phyloP scores from a whole-genome alignment of 2,888 invertebrate species.

The Meloe dianella region DNA sequence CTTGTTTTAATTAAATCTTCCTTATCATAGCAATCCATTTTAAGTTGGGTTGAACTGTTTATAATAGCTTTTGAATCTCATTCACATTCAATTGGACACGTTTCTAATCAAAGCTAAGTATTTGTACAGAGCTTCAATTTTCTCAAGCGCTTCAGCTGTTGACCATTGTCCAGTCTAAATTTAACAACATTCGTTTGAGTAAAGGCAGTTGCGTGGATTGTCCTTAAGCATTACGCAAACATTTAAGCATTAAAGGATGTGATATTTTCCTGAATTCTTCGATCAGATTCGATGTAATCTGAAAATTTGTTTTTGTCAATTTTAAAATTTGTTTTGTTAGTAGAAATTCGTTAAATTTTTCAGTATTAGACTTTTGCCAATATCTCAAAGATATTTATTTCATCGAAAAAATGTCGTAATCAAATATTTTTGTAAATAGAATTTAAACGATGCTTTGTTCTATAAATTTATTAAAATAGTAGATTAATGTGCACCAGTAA shows the following conservation, averaged over 20 bases:
- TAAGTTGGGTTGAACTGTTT: slow-evolving; percentile 24
- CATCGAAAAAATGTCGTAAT: not conserved
- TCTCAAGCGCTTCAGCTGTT: slow-evolving; percentile 48
- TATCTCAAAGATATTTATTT: slow-evolving; percentile 3
- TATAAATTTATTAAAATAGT: slow-evolving; percentile 2
- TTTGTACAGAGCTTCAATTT: slow-evolving; percentile 51
- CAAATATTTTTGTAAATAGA: not conserved
- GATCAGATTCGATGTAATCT: not conserved
- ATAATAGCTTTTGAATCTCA: slow-evolving; percentile 35
- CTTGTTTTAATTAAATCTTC: slow-evolving; percentile 21
- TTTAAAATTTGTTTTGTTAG: too few species aligned
- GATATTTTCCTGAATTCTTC: not conserved
- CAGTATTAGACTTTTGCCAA: not conserved
- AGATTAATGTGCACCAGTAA: not conserved
- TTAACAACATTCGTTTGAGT: slow-evolving; percentile 31
- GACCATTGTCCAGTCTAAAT: slow-evolving; percentile 47
- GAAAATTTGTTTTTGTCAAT: not conserved
- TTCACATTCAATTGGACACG: slow-evolving; percentile 44
- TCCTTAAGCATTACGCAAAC: not conserved
- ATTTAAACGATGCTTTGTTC: not conserved
- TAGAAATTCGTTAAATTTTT: not conserved
- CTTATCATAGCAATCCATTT: slow-evolving; percentile 9
- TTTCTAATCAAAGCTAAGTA: slow-evolving; percentile 49
- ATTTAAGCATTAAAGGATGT: not conserved
- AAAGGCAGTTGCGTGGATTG: slow-evolving; percentile 11